phyloP scores from a whole-genome alignment of 2,888 invertebrate species.

The Chrysolina americana region DNA sequence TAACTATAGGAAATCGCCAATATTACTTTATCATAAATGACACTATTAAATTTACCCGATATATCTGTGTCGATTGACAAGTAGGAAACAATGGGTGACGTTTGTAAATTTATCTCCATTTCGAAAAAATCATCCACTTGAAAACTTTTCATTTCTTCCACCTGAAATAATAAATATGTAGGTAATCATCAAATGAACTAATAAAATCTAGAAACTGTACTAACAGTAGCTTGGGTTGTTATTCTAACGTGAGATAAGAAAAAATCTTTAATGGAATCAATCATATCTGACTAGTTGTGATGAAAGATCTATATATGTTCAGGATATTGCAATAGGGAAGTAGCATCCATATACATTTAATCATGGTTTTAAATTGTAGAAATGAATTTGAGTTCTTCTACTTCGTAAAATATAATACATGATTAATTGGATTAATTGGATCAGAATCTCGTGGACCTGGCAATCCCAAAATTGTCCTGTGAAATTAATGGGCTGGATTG shows the following conservation, averaged over 20 bases:
- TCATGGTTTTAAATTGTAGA: too few species aligned
- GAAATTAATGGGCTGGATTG: too few species aligned
- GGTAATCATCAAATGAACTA: not conserved
- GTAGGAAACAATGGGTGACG: constrained; percentile 43
- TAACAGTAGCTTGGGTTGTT: too few species aligned
- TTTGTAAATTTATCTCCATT: constrained; percentile 30
- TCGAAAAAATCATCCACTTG: constrained; percentile 45
- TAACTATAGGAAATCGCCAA: constrained; percentile 8
- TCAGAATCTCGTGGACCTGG: too few species aligned
- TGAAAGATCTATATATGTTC: too few species aligned
- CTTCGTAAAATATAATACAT: too few species aligned
- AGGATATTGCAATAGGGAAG: not conserved
- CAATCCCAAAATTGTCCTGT: too few species aligned
- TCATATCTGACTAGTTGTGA: not conserved
- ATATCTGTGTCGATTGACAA: constrained; percentile 37
- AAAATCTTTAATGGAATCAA: not conserved
- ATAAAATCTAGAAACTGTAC: too few species aligned
- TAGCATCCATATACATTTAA: too few species aligned
- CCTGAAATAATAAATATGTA: constrained; percentile 31
- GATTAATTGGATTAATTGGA: too few species aligned
- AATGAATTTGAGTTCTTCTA: too few species aligned
- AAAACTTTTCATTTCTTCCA: constrained; percentile 33
- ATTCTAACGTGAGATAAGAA: too few species aligned
- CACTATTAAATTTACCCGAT: constrained; percentile 39
- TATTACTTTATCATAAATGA: constrained; percentile 51